A percentile compares a stretch with the other conserved stretches of the same genome.
phyloP scores from a whole-genome alignment of 2,797 vertebrate species.

The Threskiornis aethiopicus region DNA sequence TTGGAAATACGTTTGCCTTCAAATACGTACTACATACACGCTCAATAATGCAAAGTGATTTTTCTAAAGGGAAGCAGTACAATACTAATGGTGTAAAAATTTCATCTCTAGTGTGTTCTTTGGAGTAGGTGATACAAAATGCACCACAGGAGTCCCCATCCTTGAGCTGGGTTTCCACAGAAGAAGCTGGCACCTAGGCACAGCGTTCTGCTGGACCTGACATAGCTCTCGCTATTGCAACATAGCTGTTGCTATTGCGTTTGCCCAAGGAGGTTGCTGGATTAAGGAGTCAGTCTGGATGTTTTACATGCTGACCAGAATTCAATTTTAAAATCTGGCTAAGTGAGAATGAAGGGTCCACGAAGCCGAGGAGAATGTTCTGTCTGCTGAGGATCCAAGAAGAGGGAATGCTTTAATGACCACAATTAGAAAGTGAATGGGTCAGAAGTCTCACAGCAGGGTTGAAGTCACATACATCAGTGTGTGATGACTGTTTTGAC shows the following conservation, averaged over 20 bases:
- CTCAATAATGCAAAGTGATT: background rate
- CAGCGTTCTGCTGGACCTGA: background rate
- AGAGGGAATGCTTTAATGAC: background rate
- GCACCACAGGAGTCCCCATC: background rate
- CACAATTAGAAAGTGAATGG: background rate
- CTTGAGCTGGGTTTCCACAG: background rate
- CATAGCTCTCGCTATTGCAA: background rate
- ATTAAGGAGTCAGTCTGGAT: background rate
- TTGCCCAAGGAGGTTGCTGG: background rate
- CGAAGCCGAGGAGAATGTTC: background rate
- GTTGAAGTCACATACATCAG: background rate
- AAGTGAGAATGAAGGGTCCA: background rate
- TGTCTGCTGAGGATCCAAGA: background rate
- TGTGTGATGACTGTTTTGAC: background rate
- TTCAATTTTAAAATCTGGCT: background rate
- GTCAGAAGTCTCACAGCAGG: background rate
- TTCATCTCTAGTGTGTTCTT: background rate
- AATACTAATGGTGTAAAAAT: background rate
- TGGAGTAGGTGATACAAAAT: background rate
- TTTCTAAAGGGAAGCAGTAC: background rate
- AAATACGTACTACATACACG: background rate
- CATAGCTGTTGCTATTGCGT: fast-evolving
- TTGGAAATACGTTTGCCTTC: background rate
- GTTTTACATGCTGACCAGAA: background rate
- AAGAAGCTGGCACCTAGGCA: background rate